These are phyloP conservation scores for Xyliphius kryptos DNA, from an alignment of 2,113 vertebrate genomes.

Conservation along the genomic window DNA sequence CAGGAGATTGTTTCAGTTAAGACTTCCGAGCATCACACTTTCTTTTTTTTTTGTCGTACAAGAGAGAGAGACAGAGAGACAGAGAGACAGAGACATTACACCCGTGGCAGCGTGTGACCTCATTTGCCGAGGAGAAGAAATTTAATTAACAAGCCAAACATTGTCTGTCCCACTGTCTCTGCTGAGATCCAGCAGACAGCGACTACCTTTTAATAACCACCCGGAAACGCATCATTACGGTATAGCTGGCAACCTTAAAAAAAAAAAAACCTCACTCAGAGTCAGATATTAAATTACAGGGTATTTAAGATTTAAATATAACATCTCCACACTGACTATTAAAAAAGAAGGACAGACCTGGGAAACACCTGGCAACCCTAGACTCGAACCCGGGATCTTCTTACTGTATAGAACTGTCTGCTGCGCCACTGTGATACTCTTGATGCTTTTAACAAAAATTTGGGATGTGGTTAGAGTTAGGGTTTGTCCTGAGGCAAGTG, in stretches of 20 bases:
- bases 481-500: too few species aligned
- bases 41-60: conserved; percentile 71
- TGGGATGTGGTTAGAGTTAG: too few species aligned
- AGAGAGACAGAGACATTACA: too few species aligned
- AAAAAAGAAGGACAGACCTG: too few species aligned
- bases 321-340: too few species aligned
- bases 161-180: conserved; percentile 67
- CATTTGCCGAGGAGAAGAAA: conserved; percentile 70
- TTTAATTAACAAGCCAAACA: conserved; percentile 77
- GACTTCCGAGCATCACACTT: conserved; percentile 58
- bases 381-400: too few species aligned
- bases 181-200: conserved; percentile 58
- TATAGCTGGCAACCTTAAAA: conserved; percentile 40
- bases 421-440: too few species aligned
- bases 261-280: conserved; percentile 11
- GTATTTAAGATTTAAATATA: too few species aligned
- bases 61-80: too few species aligned
- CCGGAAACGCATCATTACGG: conserved; percentile 40
- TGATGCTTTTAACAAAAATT: too few species aligned
- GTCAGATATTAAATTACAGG: conserved; percentile 42
- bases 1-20: conserved; percentile 69
- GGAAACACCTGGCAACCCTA: too few species aligned
- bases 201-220: conserved; percentile 53
- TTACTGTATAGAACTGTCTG: too few species aligned
- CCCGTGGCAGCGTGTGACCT: conserved; percentile 67